A percentile compares a stretch with the other conserved stretches of the same genome.
phyloP scores from a whole-genome alignment of 2,888 invertebrate genomes.

The Tenodera sinensis region DNA sequence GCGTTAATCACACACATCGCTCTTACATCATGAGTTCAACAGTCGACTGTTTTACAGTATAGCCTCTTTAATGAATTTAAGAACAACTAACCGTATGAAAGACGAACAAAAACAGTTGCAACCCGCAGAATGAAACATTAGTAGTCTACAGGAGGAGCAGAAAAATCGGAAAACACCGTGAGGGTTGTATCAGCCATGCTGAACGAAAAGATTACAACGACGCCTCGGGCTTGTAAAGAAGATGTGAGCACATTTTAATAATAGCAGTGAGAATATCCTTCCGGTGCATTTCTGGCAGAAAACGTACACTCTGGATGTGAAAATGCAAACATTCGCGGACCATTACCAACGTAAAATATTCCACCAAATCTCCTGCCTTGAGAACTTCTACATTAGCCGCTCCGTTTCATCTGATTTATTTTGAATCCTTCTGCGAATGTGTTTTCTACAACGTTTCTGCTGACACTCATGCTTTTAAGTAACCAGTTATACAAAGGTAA shows the following conservation, averaged over 20 bases:
- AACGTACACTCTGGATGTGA: too few species aligned
- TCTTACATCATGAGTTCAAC: too few species aligned
- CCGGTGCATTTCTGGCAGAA: not conserved
- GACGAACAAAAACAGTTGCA: not conserved
- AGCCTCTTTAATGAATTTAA: not conserved
- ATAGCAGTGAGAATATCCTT: not conserved
- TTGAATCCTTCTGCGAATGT: too few species aligned
- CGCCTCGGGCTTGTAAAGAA: not conserved
- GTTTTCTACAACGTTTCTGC: too few species aligned
- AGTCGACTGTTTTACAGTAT: not conserved
- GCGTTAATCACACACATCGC: too few species aligned
- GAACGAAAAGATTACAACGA: not conserved
- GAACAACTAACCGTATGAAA: not conserved
- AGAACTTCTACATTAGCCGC: too few species aligned
- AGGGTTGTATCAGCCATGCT: not conserved
- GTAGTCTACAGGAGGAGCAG: not conserved
- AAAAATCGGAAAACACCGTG: not conserved
- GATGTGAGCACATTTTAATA: not conserved
- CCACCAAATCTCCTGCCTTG: too few species aligned
- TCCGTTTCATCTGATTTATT: too few species aligned
- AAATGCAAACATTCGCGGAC: too few species aligned
- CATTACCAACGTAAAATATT: too few species aligned
- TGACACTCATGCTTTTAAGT: too few species aligned
- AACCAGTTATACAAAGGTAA: too few species aligned
- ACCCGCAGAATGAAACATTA: not conserved